These are phyloP conservation scores for Myotis daubentonii DNA, from an alignment of 2,797 vertebrate species.

Conservation along the genomic window DNA sequence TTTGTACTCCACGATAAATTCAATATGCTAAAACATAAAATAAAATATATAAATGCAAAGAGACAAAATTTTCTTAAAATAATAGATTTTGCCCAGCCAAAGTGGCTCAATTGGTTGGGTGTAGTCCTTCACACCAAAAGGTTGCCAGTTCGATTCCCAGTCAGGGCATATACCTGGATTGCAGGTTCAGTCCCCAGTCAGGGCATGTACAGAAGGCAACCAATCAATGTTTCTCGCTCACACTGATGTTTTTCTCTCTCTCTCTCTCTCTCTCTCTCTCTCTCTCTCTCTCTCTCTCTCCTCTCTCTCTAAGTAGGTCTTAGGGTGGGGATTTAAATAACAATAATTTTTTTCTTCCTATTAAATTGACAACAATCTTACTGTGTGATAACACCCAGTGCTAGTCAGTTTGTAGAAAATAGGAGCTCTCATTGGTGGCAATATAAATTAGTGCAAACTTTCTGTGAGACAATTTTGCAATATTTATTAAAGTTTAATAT, in stretches of 20 bases:
- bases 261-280: too few species aligned
- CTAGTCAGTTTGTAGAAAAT: not conserved
- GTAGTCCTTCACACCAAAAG: too few species aligned
- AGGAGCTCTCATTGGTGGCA: not conserved
- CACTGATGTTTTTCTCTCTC: not conserved
- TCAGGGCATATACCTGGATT: too few species aligned
- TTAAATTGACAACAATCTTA: slow-evolving; percentile 12
- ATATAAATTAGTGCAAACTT: not conserved
- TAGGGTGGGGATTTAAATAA: not conserved
- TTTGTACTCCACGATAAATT: not conserved
- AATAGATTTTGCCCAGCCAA: not conserved
- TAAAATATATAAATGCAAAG: not conserved
- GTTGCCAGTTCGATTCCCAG: too few species aligned
- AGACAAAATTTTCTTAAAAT: not conserved
- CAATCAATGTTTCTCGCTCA: not conserved
- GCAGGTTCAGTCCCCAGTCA: too few species aligned
- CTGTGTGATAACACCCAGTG: not conserved
- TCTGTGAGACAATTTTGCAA: not conserved
- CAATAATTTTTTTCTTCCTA: not conserved
- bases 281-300: not conserved
- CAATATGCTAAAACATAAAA: not conserved
- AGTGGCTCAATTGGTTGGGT: too few species aligned
- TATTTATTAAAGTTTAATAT: slow-evolving; percentile 10
- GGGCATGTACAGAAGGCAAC: not conserved
- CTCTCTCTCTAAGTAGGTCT: not conserved